Evolutionary conservation across 2,888 invertebrate species (phyloP), one percentile per base, ranked within the genome.

Genomic region (Rotaria magnacalcarata): DNA sequence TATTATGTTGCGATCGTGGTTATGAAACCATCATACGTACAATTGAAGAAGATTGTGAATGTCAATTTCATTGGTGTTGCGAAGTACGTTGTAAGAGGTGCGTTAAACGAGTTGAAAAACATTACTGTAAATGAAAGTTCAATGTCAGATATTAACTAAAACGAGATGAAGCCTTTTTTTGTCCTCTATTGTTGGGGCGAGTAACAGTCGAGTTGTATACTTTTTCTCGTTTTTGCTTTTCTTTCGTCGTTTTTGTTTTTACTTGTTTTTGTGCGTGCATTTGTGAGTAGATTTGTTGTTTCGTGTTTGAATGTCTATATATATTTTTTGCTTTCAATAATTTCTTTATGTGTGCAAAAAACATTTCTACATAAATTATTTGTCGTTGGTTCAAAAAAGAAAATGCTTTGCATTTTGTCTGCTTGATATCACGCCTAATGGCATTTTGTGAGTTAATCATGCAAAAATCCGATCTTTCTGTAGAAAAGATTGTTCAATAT

Each of bases 1-100:
- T 94, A 47, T 93, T 96, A 85, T 96, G 96, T 92, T 96, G 96
- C 90, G 96, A 95, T 0, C 93, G 96, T 87, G 96, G 96, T 21
- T 90, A 91, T 87, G 95, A 95, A 90, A 96, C 95, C 10, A 92
- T 95, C 86, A 94, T 95, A 3, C 92, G 94, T 60, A 94, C 95
- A 89, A 94, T 95, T 87, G 94, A 94, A 89, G 95, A 95, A 90
- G 95, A 96, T 91, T 96, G 96, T 92, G 94, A 94, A 89, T 96
- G 96, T 91, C 94, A 94, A 88, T 96, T 96, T 90, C 94, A 95
- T 87, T 96, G 96, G 96, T 96, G 96, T 92, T 96, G 96, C 91
- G 93, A 94, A 88, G 96, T 96, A 6, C 94, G 94, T 89, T 96
- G 96, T 92, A 94, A 95, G 90, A 93, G 94, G 87, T 96, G 96